Conservation (phyloP, 2,113 vertebrate genomes). For the Benitochromis conjunctus region DNA sequence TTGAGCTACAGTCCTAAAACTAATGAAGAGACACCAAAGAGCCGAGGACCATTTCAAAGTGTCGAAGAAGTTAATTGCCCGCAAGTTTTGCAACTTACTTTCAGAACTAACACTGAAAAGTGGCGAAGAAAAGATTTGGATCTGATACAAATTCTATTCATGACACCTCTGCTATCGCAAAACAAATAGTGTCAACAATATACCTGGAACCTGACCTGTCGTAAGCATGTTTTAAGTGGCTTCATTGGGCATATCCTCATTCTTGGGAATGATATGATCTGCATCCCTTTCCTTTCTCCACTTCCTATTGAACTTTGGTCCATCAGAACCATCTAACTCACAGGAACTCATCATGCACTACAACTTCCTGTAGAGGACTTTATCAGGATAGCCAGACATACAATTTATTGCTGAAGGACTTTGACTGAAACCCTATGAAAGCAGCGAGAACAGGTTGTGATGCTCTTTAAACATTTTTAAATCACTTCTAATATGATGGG, state of each 20-base stretch:
- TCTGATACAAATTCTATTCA: not conserved
- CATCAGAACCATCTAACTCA: constrained; percentile 45
- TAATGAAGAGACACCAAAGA: constrained; percentile 31
- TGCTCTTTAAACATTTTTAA: not conserved
- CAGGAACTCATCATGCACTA: constrained; percentile 81
- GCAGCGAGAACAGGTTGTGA: not conserved
- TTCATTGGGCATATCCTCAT: constrained; percentile 55
- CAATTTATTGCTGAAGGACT: constrained; percentile 29
- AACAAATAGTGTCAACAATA: not conserved
- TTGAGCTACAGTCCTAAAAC: constrained; percentile 42
- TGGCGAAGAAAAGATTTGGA: not conserved
- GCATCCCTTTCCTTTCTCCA: constrained; percentile 59
- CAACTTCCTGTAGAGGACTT: constrained; percentile 81
- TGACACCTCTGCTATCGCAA: not conserved
- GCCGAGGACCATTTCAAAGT: not conserved
- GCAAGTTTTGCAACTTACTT: not conserved
- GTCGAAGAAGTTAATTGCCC: not conserved
- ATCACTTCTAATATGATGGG: not conserved
- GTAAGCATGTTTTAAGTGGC: not conserved
- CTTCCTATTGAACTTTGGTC: constrained; percentile 58
- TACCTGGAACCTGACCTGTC: not conserved
- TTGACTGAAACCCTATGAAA: not conserved
- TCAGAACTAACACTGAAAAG: not conserved
- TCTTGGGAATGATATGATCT: constrained; percentile 54
- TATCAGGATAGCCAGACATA: constrained; percentile 77